These are phyloP conservation scores for Endotricha flammealis DNA, from an alignment of 2,888 invertebrate genomes.

Conservation along the genomic window DNA sequence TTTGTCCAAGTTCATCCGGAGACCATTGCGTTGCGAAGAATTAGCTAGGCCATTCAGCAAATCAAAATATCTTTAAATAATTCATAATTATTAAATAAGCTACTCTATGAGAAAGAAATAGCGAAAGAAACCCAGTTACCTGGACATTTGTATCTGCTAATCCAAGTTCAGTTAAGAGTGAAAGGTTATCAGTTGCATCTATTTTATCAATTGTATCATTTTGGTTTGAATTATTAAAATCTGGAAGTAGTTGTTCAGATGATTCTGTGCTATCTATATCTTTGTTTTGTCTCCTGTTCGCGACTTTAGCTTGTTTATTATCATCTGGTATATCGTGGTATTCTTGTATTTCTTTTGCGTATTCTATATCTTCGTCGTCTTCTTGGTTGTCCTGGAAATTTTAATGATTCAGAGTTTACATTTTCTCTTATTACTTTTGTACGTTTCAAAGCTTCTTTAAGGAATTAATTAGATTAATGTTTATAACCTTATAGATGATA, in stretches of 20 bases:
- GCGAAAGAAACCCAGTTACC: no score
- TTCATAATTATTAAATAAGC: no score
- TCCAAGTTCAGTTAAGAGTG: conserved; percentile 77
- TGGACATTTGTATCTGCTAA: conserved; percentile 65
- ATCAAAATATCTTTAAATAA: no score
- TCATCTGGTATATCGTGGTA: conserved; percentile 64
- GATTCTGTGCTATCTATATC: conserved; percentile 55
- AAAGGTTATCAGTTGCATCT: conserved; percentile 52
- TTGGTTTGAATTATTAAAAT: conserved; percentile 43
- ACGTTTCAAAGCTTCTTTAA: no score
- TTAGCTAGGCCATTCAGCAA: no score
- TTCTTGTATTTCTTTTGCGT: conserved; percentile 65
- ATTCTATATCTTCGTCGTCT: conserved; percentile 78
- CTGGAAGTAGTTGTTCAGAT: conserved; percentile 56
- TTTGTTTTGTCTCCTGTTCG: conserved; percentile 51
- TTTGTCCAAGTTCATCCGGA: no score
- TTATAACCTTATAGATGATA: no score
- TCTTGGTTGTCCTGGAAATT: conserved; percentile 59
- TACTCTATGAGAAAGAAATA: no score
- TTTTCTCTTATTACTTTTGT: no score
- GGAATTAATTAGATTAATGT: no score
- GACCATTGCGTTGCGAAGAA: no score
- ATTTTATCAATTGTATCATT: conserved; percentile 27
- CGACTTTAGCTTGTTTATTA: conserved; percentile 57
- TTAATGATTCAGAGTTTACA: no score